Conservation (phyloP, 2,888 invertebrate species). For the Anorthoa munda region DNA sequence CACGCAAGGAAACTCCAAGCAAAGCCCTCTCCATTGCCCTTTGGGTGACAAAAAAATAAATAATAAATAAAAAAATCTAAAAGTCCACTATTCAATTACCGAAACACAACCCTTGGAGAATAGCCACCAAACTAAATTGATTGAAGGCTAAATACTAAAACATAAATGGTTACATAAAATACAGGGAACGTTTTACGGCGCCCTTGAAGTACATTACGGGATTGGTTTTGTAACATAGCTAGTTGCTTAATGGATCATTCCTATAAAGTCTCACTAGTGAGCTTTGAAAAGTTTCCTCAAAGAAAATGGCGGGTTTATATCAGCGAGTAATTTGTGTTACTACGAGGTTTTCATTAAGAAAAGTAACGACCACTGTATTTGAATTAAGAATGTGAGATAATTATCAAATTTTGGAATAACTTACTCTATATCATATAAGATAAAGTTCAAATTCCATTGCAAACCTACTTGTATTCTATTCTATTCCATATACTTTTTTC, state of each 20-base stretch:
- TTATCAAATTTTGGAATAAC: too few species aligned
- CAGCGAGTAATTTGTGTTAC: neutral
- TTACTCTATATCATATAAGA: too few species aligned
- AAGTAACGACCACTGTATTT: neutral
- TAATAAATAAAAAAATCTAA: too few species aligned
- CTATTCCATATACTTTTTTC: too few species aligned
- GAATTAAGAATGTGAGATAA: too few species aligned
- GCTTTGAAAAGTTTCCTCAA: neutral
- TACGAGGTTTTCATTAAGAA: too few species aligned
- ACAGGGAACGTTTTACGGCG: slow-evolving; percentile 32
- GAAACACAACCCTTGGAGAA: slow-evolving; percentile 20
- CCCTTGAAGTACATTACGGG: slow-evolving; percentile 43
- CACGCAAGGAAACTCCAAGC: too few species aligned
- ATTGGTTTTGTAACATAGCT: slow-evolving; percentile 49
- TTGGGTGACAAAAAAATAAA: too few species aligned
- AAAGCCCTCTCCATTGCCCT: too few species aligned
- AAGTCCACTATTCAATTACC: neutral
- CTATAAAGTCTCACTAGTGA: neutral
- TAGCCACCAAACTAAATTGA: slow-evolving; percentile 43
- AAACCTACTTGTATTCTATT: too few species aligned
- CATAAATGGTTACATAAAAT: slow-evolving; percentile 18
- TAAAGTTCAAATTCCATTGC: too few species aligned
- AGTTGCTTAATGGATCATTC: slow-evolving; percentile 19
- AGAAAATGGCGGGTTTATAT: neutral
- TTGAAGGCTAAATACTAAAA: slow-evolving; percentile 21